Conservation (phyloP, 2,797 vertebrate genomes). For the Loriculus beryllinus region DNA sequence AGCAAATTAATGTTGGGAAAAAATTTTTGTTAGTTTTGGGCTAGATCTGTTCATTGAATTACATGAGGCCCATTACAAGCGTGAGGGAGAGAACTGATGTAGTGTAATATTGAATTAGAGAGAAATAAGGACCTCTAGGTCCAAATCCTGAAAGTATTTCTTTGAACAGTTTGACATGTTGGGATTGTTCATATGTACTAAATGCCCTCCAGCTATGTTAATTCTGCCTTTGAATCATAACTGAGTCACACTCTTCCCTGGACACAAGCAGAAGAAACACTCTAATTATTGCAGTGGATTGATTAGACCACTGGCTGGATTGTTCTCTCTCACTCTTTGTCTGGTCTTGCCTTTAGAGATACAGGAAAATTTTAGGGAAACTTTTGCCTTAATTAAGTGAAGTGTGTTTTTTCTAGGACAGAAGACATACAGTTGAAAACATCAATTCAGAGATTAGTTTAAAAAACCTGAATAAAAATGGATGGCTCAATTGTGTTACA, state of each 20-base stretch:
- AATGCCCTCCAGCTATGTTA: not conserved
- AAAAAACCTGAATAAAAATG: not conserved
- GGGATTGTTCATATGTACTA: not conserved
- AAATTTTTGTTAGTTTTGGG: not conserved
- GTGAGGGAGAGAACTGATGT: not conserved
- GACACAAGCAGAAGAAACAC: not conserved
- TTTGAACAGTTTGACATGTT: not conserved
- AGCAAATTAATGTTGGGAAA: not conserved
- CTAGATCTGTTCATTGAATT: not conserved
- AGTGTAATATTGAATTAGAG: not conserved
- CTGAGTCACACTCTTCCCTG: not conserved
- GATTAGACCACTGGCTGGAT: not conserved
- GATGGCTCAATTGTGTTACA: not conserved
- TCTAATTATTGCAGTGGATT: not conserved
- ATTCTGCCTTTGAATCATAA: not conserved
- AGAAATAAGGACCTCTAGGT: not conserved
- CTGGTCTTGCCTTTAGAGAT: not conserved
- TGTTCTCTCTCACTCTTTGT: not conserved
- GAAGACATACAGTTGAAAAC: not conserved
- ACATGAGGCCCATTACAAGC: not conserved
- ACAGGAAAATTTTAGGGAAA: not conserved
- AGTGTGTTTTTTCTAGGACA: not conserved
- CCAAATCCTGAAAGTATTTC: not conserved
- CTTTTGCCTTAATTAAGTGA: not conserved
- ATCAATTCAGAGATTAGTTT: not conserved